phyloP scores from a whole-genome alignment of 1,140 invertebrate species.

The Platyscapa corneri region DNA sequence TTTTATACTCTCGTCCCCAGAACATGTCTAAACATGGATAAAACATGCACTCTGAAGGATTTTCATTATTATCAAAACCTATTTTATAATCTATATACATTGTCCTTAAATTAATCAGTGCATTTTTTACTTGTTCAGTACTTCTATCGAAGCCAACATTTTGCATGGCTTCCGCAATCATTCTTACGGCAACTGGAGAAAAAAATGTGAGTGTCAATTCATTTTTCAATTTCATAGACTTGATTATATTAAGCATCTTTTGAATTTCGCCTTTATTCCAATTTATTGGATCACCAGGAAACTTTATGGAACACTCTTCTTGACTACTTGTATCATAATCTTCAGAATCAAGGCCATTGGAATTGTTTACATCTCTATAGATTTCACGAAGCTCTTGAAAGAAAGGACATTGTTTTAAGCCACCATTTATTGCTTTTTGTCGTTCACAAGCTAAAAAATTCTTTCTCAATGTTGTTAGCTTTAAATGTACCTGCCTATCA shows the following conservation, averaged over 20 bases:
- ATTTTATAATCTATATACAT: slow-evolving; percentile 56
- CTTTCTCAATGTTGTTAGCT: slow-evolving; percentile 59
- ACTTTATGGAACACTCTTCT: slow-evolving; percentile 52
- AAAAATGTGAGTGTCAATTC: slow-evolving; percentile 55
- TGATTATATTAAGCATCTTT: slow-evolving; percentile 53
- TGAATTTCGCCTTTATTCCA: slow-evolving; percentile 57
- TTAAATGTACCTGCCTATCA: slow-evolving; percentile 58
- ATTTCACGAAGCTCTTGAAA: slow-evolving; percentile 57
- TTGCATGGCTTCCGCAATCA: slow-evolving; percentile 54
- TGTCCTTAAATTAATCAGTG: slow-evolving; percentile 55
- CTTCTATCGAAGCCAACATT: slow-evolving; percentile 52
- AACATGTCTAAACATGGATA: slow-evolving; percentile 54
- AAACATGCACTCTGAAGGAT: slow-evolving; percentile 49
- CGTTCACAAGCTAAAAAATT: slow-evolving; percentile 51
- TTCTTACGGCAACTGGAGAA: slow-evolving; percentile 51
- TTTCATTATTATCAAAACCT: slow-evolving; percentile 51
- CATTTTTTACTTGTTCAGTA: slow-evolving; percentile 56
- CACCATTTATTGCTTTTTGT: slow-evolving; percentile 46
- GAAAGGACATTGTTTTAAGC: slow-evolving; percentile 52
- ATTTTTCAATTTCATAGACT: slow-evolving; percentile 53
- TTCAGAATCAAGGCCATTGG: slow-evolving; percentile 52
- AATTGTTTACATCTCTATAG: slow-evolving; percentile 51
- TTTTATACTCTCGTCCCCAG: slow-evolving; percentile 54
- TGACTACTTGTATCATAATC: slow-evolving; percentile 48
- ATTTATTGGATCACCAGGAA: slow-evolving; percentile 46